Conservation (phyloP, 2,888 invertebrate genomes). For the Cheilosia scutellata region DNA sequence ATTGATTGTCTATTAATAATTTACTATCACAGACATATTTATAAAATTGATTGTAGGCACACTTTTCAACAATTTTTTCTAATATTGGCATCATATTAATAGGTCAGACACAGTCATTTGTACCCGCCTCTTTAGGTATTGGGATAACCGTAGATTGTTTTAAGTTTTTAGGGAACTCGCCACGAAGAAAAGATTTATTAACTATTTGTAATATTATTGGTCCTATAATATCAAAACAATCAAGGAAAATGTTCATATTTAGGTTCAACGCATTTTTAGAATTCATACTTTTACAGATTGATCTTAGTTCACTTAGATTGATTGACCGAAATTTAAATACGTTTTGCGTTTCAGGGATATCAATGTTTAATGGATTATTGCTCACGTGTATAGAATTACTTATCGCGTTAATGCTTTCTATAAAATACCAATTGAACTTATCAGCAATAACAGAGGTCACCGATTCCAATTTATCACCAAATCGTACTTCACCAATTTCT, state of each 20-base stretch:
- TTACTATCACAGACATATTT: no score
- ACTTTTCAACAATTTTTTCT: no score
- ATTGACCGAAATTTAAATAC: background rate
- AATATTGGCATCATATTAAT: no score
- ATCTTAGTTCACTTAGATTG: no score
- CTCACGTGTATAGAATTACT: background rate
- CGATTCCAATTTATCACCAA: background rate
- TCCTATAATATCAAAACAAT: no score
- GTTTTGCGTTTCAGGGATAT: background rate
- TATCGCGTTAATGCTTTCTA: background rate
- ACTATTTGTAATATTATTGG: conserved; percentile 2
- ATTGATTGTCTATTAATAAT: no score
- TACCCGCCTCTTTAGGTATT: conserved; percentile 6
- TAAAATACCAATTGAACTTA: background rate
- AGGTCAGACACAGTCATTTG: background rate
- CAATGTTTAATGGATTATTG: background rate
- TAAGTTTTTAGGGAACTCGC: background rate
- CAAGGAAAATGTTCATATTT: background rate
- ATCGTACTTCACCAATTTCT: background rate
- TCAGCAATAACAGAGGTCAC: conserved; percentile 1
- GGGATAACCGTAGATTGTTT: conserved; percentile 2
- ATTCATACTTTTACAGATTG: no score
- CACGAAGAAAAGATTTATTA: background rate
- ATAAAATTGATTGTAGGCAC: no score
- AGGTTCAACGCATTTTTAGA: background rate